These are phyloP conservation scores for Polypedilum vanderplanki DNA, from an alignment of 1,140 invertebrate species.

Conservation along the genomic window DNA sequence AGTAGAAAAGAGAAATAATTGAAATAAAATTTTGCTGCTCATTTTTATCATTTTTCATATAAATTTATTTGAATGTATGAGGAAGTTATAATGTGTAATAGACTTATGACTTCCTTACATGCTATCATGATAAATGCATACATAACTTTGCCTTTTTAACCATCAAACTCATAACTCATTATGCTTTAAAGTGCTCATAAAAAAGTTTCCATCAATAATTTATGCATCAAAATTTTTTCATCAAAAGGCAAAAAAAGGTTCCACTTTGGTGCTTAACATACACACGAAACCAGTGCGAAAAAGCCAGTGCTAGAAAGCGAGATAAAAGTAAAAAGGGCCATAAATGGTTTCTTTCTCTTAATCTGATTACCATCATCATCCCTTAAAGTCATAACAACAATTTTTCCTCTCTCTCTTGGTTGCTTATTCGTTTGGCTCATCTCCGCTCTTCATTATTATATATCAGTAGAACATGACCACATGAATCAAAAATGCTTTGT, in stretches of 20 bases:
- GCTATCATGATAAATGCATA: no score
- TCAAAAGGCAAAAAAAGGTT: no score
- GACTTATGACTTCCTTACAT: no score
- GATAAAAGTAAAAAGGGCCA: not conserved
- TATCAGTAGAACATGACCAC: conserved; percentile 6
- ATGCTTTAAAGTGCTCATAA: no score
- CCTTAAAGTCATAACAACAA: not conserved
- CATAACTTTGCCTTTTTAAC: no score
- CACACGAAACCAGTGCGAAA: not conserved
- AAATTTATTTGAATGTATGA: no score
- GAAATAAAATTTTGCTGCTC: not conserved
- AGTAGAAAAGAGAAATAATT: not conserved
- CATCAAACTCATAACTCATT: no score
- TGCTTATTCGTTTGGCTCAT: not conserved
- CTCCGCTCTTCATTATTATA: not conserved
- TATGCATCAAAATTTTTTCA: no score
- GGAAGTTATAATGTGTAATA: no score
- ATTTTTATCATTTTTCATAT: no score
- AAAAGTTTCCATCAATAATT: no score
- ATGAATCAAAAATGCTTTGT: not conserved
- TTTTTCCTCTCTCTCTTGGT: not conserved
- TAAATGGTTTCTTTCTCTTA: conserved; percentile 18
- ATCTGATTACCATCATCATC: conserved; percentile 12
- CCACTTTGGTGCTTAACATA: no score
- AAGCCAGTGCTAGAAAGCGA: not conserved